Conservation (phyloP, 1,140 invertebrate genomes). For the Pachypeltis micranthus region DNA sequence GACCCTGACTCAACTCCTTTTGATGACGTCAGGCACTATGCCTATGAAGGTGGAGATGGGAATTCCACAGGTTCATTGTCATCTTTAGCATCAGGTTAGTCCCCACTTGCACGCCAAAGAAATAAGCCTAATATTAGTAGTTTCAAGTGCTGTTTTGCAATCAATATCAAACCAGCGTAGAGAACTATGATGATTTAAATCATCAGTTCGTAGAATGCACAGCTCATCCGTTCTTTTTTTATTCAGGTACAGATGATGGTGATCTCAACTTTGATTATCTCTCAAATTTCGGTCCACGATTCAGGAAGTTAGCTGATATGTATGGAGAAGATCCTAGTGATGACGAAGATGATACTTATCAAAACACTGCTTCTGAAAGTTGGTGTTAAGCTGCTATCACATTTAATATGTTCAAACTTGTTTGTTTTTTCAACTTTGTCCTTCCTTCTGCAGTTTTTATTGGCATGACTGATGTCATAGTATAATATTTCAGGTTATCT, state of each 20-base stretch:
- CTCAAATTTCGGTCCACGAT: conserved; percentile 89
- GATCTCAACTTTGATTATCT: conserved; percentile 95
- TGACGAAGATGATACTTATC: conserved; percentile 54
- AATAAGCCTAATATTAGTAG: conserved; percentile 13
- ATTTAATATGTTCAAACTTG: neutral
- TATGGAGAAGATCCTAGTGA: conserved; percentile 84
- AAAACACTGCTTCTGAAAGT: conserved; percentile 50
- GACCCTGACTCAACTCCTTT: conserved; percentile 81
- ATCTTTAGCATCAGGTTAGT: conserved; percentile 76
- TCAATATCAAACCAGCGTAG: too few relatives aligned
- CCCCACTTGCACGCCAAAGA: conserved; percentile 18
- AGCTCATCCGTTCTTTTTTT: conserved; percentile 13
- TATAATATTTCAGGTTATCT: conserved; percentile 6
- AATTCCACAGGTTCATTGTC: conserved; percentile 85
- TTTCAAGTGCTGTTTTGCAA: neutral
- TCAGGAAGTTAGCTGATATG: conserved; percentile 94
- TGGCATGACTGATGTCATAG: neutral
- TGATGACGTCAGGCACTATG: conserved; percentile 91
- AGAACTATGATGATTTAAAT: too few relatives aligned
- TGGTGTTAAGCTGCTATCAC: conserved; percentile 46
- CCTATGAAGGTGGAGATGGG: conserved; percentile 93
- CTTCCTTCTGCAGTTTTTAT: neutral
- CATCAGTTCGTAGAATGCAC: too few relatives aligned
- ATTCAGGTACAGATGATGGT: conserved; percentile 72
- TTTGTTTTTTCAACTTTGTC: neutral